These are phyloP conservation scores for Platalea minor DNA, from an alignment of 2,797 vertebrate genomes.

Conservation along the genomic window DNA sequence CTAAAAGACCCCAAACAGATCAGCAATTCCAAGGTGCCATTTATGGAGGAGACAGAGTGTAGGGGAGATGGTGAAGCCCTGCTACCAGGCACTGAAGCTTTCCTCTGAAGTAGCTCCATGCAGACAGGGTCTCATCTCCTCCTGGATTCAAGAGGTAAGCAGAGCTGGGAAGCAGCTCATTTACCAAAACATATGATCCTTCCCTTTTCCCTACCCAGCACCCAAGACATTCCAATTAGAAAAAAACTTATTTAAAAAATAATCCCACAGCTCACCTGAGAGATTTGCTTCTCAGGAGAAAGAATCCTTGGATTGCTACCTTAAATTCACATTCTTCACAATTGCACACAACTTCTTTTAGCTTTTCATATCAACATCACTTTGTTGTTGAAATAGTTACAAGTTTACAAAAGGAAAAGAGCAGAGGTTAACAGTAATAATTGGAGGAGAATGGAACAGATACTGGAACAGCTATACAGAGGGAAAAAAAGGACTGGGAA, in stretches of 20 bases:
- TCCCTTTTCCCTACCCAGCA: slow-evolving; percentile 16
- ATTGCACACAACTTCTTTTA: slow-evolving; percentile 40
- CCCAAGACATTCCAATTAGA: slow-evolving; percentile 39
- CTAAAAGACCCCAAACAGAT: slow-evolving; percentile 38
- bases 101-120: slow-evolving; percentile 40
- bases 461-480: slow-evolving; percentile 42
- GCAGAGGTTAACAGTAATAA: slow-evolving; percentile 60
- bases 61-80: slow-evolving; percentile 20
- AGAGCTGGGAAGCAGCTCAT: slow-evolving; percentile 21
- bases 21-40: slow-evolving; percentile 14
- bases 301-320: slow-evolving; percentile 11
- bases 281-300: slow-evolving; percentile 27
- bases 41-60: background rate
- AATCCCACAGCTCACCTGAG: slow-evolving; percentile 22
- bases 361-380: slow-evolving; percentile 51
- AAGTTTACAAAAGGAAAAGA: slow-evolving; percentile 58
- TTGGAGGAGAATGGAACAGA: slow-evolving; percentile 50
- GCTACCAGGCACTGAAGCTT: slow-evolving; percentile 18
- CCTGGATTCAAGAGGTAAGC: slow-evolving; percentile 19
- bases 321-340: slow-evolving; percentile 48
- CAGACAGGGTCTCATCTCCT: slow-evolving; percentile 17
- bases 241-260: background rate
- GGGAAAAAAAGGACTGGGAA: slow-evolving; percentile 45
- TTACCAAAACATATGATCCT: background rate
- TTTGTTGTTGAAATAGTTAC: slow-evolving; percentile 60